Evolutionary conservation across 2,888 invertebrate genomes (phyloP), one percentile per base, ranked within the genome.

Genomic region (Heteropelma amictum): DNA sequence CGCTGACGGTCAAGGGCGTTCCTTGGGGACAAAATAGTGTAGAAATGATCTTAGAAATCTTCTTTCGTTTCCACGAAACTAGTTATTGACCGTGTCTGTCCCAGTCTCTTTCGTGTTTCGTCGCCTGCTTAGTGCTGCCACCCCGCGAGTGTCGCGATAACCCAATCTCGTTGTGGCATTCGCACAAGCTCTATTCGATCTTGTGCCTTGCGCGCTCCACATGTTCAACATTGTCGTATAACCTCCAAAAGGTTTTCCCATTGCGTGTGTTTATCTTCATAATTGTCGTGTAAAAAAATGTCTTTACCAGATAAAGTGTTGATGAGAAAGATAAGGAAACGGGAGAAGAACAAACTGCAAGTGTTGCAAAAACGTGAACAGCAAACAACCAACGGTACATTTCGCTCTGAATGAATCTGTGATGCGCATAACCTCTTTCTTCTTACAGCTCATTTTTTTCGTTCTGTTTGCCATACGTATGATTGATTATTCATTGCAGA

Each of bases 301-400:
- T 92, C 92, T 49, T 90, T 93, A 1, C 93, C 92, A 65, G 94
- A 95, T 77, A 94, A 94, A 89, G 91, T 95, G 56, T 89, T 95
- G 21, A 92, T 94, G 92, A 91, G 94, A 65, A 95, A 95, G 89
- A 94, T 95, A 30, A 95, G 93, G 78, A 95, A 95, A 83, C 91
- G 94, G 0, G 95, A 95, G 81, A 93, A 94, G 82, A 93, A 92
- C 78, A 95, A 94, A 85, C 85, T 92, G 23, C 92, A 92, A 78
- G 83, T 93, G 7, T 84, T 92, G 4, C 90, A 93, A 83, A 90
- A 93, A 80, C 93, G 93, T 84, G 90, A 93, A 81, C 77, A 77
- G 2, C 85, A 89, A 78, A 86, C 86, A 61, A 80, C 84, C 71
- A 81, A 84, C 58, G 84, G 85, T 86, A 81, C 75, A 77, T n/a